Percentiles rank a stretch among this genome's conserved stretches.
Conservation (phyloP, 2,797 vertebrate genomes). For the Apodemus agrarius region DNA sequence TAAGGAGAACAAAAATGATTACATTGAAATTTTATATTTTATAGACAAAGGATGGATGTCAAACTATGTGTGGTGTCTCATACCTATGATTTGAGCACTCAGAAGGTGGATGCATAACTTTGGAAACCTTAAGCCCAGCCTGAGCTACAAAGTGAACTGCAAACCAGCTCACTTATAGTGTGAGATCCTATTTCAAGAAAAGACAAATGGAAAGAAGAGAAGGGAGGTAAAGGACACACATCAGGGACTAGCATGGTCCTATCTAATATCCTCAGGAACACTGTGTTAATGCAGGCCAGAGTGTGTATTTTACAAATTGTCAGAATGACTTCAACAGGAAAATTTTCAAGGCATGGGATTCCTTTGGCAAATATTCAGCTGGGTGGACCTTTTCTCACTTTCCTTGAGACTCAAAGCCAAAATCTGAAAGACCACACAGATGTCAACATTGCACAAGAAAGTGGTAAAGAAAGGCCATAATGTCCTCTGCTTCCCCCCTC, state of each 20-base stretch:
- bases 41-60: not conserved
- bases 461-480: not conserved
- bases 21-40: not conserved
- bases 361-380: not conserved
- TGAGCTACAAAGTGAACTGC: not conserved
- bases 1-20: slow-evolving; percentile 23
- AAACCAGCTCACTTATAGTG: not conserved
- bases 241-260: not conserved
- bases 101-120: not conserved
- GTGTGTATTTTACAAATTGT: not conserved
- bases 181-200: not conserved
- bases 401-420: not conserved
- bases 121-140: not conserved
- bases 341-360: not conserved
- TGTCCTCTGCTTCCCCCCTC: not conserved
- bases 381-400: not conserved
- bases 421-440: not conserved
- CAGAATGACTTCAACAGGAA: not conserved
- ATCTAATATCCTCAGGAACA: not conserved
- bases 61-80: not conserved
- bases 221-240: too few relatives aligned
- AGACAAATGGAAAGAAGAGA: not conserved
- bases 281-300: rapidly evolving
- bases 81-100: not conserved
- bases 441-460: not conserved